Evolutionary conservation across 2,797 vertebrate genomes (phyloP).

Genomic region (Helostoma temminkii): DNA sequence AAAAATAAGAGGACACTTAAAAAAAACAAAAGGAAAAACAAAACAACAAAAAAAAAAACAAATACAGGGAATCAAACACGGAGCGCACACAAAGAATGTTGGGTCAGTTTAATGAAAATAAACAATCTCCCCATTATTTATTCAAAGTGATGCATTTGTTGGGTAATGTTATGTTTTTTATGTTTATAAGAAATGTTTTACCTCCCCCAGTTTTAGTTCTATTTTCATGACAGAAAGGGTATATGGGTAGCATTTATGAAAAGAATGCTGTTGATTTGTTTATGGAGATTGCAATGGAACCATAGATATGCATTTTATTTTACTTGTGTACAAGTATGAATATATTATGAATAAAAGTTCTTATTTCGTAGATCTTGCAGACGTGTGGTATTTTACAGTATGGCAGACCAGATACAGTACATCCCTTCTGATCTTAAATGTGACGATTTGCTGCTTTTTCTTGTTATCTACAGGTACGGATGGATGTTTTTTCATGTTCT

Average conservation of each 20-base stretch:
- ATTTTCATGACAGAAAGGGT: conserved; percentile 86
- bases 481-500: no score
- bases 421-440: neutral
- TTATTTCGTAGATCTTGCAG: conserved; percentile 83
- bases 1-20: conserved; percentile 20
- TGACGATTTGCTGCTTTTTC: neutral
- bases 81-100: conserved; percentile 85
- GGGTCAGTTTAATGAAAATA: conserved; percentile 71
- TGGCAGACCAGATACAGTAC: neutral
- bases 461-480: neutral
- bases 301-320: conserved; percentile 99
- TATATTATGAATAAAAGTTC: conserved; percentile 92
- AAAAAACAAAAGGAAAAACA: conserved; percentile 30
- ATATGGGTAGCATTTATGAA: conserved; percentile 90
- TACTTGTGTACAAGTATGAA: conserved; percentile 99
- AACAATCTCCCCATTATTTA: conserved; percentile 83
- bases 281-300: conserved; percentile 89
- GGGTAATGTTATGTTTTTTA: conserved; percentile 87
- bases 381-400: conserved; percentile 50
- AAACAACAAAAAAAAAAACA: conserved; percentile 26
- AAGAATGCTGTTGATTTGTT: conserved; percentile 89
- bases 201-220: conserved; percentile 80
- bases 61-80: conserved; percentile 56
- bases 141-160: conserved; percentile 89
- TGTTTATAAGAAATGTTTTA: conserved; percentile 87